Percentiles rank a stretch among this genome's conserved stretches.
These are phyloP conservation scores for Cotesia congregata DNA, from an alignment of 2,888 invertebrate genomes.

Conservation along the genomic window DNA sequence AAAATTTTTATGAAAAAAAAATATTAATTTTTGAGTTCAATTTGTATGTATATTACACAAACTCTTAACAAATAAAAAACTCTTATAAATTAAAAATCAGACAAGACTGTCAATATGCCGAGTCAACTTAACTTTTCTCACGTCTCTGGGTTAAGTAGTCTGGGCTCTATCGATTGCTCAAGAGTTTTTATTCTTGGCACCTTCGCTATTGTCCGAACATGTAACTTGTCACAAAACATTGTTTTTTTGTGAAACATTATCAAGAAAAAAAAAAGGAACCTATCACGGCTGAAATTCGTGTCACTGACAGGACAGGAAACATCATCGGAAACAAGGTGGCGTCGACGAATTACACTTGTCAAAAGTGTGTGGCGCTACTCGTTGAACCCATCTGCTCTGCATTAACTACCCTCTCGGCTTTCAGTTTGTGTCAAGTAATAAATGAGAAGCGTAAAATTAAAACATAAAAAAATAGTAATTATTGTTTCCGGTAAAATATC, in stretches of 20 bases:
- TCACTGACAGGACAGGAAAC: constrained; percentile 19
- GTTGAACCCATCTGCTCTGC: constrained; percentile 25
- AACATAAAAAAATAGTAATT: background rate
- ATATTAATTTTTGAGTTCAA: background rate
- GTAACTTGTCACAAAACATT: constrained; percentile 24
- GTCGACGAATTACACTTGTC: constrained; percentile 14
- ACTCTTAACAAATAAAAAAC: background rate
- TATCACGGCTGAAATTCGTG: background rate
- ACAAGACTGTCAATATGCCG: constrained; percentile 7
- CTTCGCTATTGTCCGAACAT: constrained; percentile 22
- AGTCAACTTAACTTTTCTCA: constrained; percentile 20
- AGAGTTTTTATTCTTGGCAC: constrained; percentile 11
- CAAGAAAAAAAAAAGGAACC: background rate
- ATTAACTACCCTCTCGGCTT: constrained; percentile 13
- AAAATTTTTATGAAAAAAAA: background rate
- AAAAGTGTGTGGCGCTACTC: constrained; percentile 17
- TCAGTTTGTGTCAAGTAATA: background rate
- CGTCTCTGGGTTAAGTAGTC: constrained; percentile 45
- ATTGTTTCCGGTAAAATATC: background rate
- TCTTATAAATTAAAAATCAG: background rate
- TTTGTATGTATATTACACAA: background rate
- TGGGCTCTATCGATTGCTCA: constrained; percentile 45
- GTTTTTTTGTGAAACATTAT: too few relatives aligned
- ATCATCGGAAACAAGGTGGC: constrained; percentile 21
- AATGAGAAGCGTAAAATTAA: background rate